Evolutionary conservation across 2,888 invertebrate species (phyloP).

Genomic region (Tenthredo mesomela): DNA sequence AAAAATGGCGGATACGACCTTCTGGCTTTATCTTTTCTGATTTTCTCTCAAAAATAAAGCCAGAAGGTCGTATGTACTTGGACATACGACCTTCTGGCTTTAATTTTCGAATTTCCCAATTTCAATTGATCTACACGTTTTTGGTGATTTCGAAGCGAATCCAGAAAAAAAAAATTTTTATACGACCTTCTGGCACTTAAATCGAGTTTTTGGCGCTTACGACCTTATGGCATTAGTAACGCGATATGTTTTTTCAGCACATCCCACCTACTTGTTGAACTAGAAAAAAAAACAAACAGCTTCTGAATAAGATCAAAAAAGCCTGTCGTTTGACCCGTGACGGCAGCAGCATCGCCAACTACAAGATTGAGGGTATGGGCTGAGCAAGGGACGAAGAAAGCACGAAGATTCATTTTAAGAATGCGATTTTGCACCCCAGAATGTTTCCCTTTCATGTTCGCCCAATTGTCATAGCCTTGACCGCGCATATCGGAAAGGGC

Average conservation of each 20-base stretch:
- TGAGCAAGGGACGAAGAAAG: constrained; percentile 53
- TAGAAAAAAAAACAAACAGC: constrained; percentile 55
- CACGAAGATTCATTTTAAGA: constrained; percentile 38
- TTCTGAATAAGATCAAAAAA: constrained; percentile 24
- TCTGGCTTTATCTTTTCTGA: too few relatives aligned
- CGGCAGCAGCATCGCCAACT: constrained; percentile 51
- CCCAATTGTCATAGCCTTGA: constrained; percentile 54
- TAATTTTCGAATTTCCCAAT: too few relatives aligned
- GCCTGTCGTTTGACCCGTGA: constrained; percentile 20
- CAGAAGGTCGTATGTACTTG: too few relatives aligned
- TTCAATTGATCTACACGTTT: too few relatives aligned
- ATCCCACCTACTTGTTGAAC: constrained; percentile 58
- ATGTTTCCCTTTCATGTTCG: constrained; percentile 55
- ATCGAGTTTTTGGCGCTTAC: too few relatives aligned
- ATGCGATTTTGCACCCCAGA: constrained; percentile 53
- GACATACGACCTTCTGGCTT: too few relatives aligned
- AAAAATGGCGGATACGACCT: too few relatives aligned
- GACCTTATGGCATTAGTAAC: too few relatives aligned
- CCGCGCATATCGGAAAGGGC: constrained; percentile 52
- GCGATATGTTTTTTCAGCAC: constrained; percentile 56
- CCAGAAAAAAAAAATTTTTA: too few relatives aligned
- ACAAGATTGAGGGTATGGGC: constrained; percentile 54
- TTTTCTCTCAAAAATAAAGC: too few relatives aligned
- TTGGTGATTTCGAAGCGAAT: too few relatives aligned
- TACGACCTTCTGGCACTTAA: too few relatives aligned